Base-by-base conservation (phyloP, 2,888 invertebrate genomes). In the Oxyscelio sp. region DNA sequence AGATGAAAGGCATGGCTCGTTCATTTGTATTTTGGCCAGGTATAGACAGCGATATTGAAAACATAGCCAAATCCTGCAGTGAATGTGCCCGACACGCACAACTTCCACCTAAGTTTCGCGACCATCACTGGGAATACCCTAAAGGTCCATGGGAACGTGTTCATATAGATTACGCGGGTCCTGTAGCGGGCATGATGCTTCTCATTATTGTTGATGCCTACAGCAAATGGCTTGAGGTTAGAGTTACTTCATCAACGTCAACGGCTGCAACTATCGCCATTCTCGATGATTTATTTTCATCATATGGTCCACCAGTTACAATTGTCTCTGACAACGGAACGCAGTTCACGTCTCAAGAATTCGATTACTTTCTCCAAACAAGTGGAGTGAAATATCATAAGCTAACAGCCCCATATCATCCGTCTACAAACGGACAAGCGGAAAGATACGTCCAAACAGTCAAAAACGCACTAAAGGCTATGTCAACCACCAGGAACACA, bases 311-410 rank as follows among this genome's bases (percentile, higher is more conserved):
- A 21, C 83, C 85, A n/a, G 27, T 52, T 9, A 85, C 80, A 0
- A n/a, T 83, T n/a, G 80, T 85, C 6, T 78, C 77, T 0, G 83
- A 86, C 50, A 83, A 83, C 22, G 86, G 70, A 2, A 59, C 74
- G 0, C 82, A 85, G 21, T 86, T 85, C 54, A 80, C 83, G 1
- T 82, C 79, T 2, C 45, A 22, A n/a, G 77, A 85, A 34, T 85
- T 85, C 21, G 40, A 15, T 48, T 22, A 19, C 1, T 85, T 85
- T 40, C 17, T 71, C 1, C 19, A 52, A 8, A 48, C 0, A 2
- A 45, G 21, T 22, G 74, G 68, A 0, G 54, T 73, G 1, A 66
- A 77, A 24, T 75, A 50, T 40, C 81, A 81, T 15, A 85, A 81
- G 48, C 24, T 38, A 6, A 15, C 65, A 0, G 78, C 81, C 15